Conservation (phyloP, 1,140 invertebrate genomes). For the Dendroctonus ponderosae region DNA sequence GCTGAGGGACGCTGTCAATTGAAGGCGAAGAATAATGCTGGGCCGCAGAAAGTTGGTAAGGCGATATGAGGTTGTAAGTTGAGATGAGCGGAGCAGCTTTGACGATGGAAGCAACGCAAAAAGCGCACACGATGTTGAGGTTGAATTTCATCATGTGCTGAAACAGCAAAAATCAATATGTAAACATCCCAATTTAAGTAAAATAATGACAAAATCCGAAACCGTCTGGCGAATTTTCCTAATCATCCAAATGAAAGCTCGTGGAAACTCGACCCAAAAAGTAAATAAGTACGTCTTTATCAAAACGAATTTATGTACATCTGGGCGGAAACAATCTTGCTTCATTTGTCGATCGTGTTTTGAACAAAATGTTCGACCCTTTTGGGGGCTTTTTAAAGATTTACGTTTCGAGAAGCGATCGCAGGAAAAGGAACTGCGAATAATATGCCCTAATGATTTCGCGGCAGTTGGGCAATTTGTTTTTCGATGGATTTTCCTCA, state of each 20-base stretch:
- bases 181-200: too few relatives aligned
- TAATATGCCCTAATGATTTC: slow-evolving; percentile 5
- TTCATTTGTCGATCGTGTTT: too few relatives aligned
- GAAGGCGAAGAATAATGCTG: neutral
- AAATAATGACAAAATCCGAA: too few relatives aligned
- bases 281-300: too few relatives aligned
- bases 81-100: slow-evolving; percentile 1
- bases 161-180: neutral
- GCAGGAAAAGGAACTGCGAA: neutral
- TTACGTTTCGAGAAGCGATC: neutral
- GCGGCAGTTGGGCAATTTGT: slow-evolving; percentile 7
- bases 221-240: too few relatives aligned
- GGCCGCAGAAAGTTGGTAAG: neutral
- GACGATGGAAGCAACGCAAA: neutral
- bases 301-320: too few relatives aligned
- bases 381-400: neutral
- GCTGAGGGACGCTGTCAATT: neutral
- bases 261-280: too few relatives aligned
- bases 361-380: neutral
- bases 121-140: neutral
- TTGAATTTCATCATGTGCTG: neutral
- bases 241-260: too few relatives aligned
- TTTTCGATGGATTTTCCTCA: neutral
- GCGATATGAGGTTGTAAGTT: neutral
- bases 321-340: too few relatives aligned